phyloP scores from a whole-genome alignment of 2,113 vertebrate species.

The Planiliza haematocheilus region DNA sequence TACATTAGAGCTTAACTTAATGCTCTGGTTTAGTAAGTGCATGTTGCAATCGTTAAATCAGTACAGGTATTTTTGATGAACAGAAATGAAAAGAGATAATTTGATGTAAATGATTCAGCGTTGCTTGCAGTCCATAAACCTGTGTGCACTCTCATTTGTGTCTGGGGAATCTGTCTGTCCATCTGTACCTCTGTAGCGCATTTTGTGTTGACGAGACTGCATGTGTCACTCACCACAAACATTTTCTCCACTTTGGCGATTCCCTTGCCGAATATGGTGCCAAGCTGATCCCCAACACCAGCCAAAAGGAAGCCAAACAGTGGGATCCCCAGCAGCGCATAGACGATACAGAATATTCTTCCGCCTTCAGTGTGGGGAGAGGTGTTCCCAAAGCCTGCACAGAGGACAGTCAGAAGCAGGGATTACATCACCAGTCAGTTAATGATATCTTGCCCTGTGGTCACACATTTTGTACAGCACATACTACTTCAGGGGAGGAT shows the following conservation, averaged over 20 bases:
- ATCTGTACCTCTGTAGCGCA: neutral
- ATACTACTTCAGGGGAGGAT: too few relatives aligned
- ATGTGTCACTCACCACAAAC: slow-evolving; percentile 88
- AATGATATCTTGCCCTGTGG: neutral
- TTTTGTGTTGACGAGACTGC: neutral
- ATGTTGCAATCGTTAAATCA: too few relatives aligned
- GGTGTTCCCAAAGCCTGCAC: slow-evolving; percentile 94
- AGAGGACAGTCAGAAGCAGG: slow-evolving; percentile 20
- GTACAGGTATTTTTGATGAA: neutral
- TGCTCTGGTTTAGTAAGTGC: too few relatives aligned
- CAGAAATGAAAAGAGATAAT: slow-evolving; percentile 3
- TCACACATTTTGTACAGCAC: too few relatives aligned
- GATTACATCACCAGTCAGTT: neutral
- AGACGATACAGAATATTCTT: slow-evolving; percentile 96
- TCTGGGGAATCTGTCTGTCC: neutral
- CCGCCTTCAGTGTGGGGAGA: slow-evolving; percentile 95
- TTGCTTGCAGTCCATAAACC: neutral
- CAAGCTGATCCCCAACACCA: slow-evolving; percentile 95
- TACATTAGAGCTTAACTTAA: too few relatives aligned
- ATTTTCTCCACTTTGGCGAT: slow-evolving; percentile 96
- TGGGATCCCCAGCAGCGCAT: slow-evolving; percentile 95
- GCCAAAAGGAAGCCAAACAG: slow-evolving; percentile 96
- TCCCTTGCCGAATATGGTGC: slow-evolving; percentile 96
- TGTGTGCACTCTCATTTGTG: neutral
- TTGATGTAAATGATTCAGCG: slow-evolving; percentile 15